Evolutionary conservation across 2,113 vertebrate species (phyloP).

Genomic region (Pelecanus crispus): DNA sequence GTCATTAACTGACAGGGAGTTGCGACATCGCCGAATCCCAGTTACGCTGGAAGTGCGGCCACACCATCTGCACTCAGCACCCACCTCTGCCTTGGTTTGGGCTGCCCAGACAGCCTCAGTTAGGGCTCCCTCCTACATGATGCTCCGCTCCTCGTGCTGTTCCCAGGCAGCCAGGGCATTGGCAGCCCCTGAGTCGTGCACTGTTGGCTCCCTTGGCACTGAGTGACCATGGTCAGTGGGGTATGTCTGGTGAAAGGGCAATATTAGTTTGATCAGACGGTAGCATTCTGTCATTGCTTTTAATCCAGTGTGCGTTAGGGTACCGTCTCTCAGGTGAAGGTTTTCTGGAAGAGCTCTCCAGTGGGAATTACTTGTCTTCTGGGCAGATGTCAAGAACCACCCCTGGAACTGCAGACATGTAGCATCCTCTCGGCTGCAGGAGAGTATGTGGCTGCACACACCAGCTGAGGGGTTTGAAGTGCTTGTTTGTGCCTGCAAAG

Average conservation of each 20-base stretch:
- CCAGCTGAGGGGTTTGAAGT: neutral
- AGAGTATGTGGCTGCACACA: neutral
- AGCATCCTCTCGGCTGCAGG: neutral
- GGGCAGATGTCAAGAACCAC: neutral
- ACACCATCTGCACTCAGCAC: neutral
- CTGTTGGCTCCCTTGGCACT: neutral
- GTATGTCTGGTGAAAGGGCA: neutral
- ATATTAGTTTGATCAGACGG: neutral
- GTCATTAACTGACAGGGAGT: neutral
- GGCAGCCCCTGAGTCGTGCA: fast-evolving
- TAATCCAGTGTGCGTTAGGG: neutral
- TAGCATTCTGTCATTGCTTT: neutral
- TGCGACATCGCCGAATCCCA: neutral
- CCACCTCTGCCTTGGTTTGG: neutral
- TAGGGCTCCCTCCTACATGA: neutral
- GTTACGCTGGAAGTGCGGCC: neutral
- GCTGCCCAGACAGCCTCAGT: neutral
- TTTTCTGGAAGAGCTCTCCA: neutral
- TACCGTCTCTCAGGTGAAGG: neutral
- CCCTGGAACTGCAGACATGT: neutral
- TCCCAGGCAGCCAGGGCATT: neutral
- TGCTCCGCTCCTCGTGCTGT: neutral
- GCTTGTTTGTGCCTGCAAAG: neutral
- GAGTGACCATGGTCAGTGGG: neutral
- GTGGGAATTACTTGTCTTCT: neutral